Conservation (phyloP, 2,797 vertebrate species). For the Mico argentatus region DNA sequence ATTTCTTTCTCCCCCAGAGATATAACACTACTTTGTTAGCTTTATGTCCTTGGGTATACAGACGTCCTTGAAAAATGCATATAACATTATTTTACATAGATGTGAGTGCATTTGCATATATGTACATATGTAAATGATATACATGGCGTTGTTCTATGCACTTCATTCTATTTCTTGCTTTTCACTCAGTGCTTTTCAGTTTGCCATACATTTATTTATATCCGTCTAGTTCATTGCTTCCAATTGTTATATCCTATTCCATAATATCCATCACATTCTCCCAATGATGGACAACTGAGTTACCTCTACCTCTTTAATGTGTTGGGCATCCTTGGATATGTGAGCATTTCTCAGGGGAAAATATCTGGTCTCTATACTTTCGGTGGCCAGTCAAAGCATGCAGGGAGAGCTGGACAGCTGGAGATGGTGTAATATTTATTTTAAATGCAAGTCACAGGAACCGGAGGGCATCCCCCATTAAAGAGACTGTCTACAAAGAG, state of each 20-base stretch:
- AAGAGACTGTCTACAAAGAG: conserved; percentile 72
- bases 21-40: background rate
- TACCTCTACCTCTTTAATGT: background rate
- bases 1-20: background rate
- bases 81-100: background rate
- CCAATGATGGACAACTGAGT: background rate
- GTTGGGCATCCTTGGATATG: background rate
- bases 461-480: conserved; percentile 43
- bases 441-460: conserved; percentile 65
- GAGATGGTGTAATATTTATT: conserved; percentile 66
- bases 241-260: background rate
- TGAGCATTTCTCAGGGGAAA: conserved; percentile 11
- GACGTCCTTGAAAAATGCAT: background rate
- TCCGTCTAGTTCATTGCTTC: background rate
- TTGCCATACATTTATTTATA: background rate
- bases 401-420: conserved; percentile 47
- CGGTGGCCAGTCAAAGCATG: conserved; percentile 11
- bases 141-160: background rate
- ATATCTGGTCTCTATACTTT: conserved; percentile 17
- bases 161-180: background rate
- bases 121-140: background rate
- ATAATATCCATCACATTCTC: background rate
- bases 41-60: background rate
- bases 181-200: background rate
- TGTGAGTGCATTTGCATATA: background rate